A percentile compares a stretch with the other conserved stretches of the same genome.
phyloP scores from a whole-genome alignment of 2,113 vertebrate genomes.

The Phyllopteryx taeniolatus region DNA sequence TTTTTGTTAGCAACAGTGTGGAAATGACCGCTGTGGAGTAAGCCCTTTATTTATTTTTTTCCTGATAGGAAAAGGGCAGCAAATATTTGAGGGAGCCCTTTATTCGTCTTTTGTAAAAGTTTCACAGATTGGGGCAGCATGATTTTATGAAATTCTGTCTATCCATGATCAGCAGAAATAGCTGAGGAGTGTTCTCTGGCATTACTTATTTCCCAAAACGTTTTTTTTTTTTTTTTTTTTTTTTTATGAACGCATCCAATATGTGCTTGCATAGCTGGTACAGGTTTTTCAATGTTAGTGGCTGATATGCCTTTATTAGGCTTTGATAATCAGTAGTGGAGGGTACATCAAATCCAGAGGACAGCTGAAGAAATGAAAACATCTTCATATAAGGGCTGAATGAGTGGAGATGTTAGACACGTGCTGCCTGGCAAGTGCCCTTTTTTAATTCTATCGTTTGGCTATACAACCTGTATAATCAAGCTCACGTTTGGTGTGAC shows the following conservation, averaged over 20 bases:
- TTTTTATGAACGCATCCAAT: constrained; percentile 10
- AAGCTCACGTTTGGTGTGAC: background rate
- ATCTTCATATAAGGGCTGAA: constrained; percentile 19
- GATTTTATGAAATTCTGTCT: background rate
- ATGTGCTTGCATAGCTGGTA: constrained; percentile 3
- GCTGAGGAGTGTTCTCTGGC: background rate
- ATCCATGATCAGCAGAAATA: background rate
- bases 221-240: too few species aligned
- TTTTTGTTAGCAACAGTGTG: too few species aligned
- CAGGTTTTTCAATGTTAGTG: constrained; percentile 6
- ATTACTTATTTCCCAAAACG: background rate
- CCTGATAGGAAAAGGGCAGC: too few species aligned
- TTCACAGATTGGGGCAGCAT: too few species aligned
- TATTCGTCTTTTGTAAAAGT: too few species aligned
- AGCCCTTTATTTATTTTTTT: too few species aligned
- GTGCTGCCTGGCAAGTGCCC: background rate
- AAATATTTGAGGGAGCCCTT: too few species aligned
- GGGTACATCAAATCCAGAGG: constrained; percentile 32
- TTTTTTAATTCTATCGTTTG: background rate
- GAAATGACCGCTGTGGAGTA: too few species aligned
- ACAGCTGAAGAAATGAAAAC: constrained; percentile 11
- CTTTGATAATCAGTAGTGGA: constrained; percentile 19
- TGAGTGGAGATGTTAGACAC: constrained; percentile 15
- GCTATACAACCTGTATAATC: background rate
- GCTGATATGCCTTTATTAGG: constrained; percentile 15